Base-by-base conservation (phyloP, 2,888 invertebrate genomes). In the Heliconius cydno region DNA sequence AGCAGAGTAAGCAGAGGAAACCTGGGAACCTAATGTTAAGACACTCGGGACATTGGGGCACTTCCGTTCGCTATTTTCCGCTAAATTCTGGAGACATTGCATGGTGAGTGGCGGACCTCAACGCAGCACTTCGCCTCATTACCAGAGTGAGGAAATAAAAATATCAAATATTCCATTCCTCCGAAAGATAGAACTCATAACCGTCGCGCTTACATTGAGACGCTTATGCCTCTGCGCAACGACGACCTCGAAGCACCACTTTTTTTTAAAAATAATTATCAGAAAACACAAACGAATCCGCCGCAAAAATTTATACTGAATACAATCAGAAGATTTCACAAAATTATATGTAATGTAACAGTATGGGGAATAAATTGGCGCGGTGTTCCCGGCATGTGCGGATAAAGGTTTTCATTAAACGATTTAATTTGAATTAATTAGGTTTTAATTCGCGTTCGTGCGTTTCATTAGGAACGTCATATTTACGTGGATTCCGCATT, bases 361-460 rank as follows among this genome's bases (percentile, higher is more conserved):
- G 57, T 57, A 73, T 60, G 72, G 75, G 41, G 28, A 19, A 75
- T 75, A 75, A 75, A 75, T 75, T 46, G 75, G 63, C 75, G 30
- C 65, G 28, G 65, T 82, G 81, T 76, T 78, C 71, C 76, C 83
- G 82, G 82, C 83, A 81, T 83, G 81, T 82, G 81, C 81, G 80
- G 77, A 77, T 83, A 84, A 84, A 85, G 84, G 82, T 82, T 84
- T 84, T 83, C 82, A 82, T 82, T 83, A 82, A 82, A 80, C 82
- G 79, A 83, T 85, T 85, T 84, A 83, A 85, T 85, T 83, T 82
- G 82, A 81, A 85, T 85, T 84, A 85, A 85, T 84, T 81, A 78
- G 76, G 81, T 82, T 85, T 85, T 84, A 85, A 85, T 85, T 83
- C 82, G 83, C 77, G 65, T 79, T 74, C 77, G 81, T 81, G 77